A percentile compares a stretch with the other conserved stretches of the same genome.
phyloP scores from a whole-genome alignment of 2,113 vertebrate species.

The Poeciliopsis occidentalis region DNA sequence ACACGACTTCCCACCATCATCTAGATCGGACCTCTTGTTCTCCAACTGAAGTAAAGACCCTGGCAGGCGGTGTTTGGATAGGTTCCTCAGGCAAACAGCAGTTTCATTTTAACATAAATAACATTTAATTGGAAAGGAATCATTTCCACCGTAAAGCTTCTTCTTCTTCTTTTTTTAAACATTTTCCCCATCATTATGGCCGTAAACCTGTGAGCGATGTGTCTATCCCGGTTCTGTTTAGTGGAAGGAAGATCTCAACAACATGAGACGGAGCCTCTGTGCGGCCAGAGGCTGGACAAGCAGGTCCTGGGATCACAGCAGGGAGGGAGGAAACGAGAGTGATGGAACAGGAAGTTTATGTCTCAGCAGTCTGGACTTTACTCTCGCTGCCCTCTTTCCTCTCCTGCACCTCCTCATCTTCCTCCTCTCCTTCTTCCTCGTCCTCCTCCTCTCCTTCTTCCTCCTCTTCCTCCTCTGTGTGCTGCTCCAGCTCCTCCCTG shows the following conservation, averaged over 20 bases:
- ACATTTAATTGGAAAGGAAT: conserved; percentile 47
- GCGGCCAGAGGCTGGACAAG: conserved; percentile 42
- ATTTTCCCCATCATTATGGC: conserved; percentile 52
- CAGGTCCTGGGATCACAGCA: conserved; percentile 79
- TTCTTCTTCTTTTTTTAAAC: conserved; percentile 34
- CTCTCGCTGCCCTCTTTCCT: conserved; percentile 62
- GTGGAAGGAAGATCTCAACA: conserved; percentile 81
- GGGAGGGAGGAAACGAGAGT: conserved; percentile 41
- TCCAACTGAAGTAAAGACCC: conserved; percentile 11
- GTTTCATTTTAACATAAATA: conserved; percentile 57
- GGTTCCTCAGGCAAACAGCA: conserved; percentile 60
- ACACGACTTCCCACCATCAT: neutral
- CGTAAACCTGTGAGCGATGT: conserved; percentile 44
- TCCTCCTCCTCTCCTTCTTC: conserved; percentile 76
- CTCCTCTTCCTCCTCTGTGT: conserved; percentile 91
- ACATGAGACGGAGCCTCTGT: conserved; percentile 80
- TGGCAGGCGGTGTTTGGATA: conserved; percentile 9
- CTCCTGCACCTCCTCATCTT: conserved; percentile 68
- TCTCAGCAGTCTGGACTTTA: conserved; percentile 84
- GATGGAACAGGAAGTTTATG: conserved; percentile 79
- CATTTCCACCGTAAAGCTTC: conserved; percentile 64
- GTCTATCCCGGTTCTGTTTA: conserved; percentile 52
- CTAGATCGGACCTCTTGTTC: conserved; percentile 34
- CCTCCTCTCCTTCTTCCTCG: conserved; percentile 76
- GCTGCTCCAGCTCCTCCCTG: conserved; percentile 97